Percentiles rank a stretch among this genome's conserved stretches.
Evolutionary conservation across 2,797 vertebrate genomes (phyloP).

Genomic region (Cyclopterus lumpus): DNA sequence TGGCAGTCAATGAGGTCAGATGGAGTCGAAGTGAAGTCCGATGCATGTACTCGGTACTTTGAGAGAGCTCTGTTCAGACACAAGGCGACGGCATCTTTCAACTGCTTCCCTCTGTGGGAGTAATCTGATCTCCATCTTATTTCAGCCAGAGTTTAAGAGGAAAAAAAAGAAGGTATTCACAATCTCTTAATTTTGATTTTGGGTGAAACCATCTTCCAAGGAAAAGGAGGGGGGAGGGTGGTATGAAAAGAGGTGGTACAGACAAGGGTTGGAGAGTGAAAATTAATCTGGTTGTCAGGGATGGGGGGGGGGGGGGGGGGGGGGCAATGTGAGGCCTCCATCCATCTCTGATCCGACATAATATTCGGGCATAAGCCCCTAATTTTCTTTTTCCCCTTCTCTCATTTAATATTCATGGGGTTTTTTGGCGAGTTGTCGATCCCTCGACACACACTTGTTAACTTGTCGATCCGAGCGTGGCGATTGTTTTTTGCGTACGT

Average conservation of each 20-base stretch:
- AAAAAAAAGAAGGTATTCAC: conserved; percentile 22
- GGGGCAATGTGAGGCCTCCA: conserved; percentile 61
- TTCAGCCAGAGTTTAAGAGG: neutral
- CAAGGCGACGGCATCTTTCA: too few species aligned
- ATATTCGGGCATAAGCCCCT: too few species aligned
- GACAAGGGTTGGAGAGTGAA: conserved; percentile 52
- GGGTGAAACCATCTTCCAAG: conserved; percentile 20
- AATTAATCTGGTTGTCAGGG: conserved; percentile 74
- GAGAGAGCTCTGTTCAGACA: neutral
- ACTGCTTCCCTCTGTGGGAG: neutral
- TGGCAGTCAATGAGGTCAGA: neutral
- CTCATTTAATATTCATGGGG: conserved; percentile 24
- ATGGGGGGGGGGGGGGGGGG: too few species aligned
- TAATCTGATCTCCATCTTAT: too few species aligned
- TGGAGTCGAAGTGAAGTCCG: neutral
- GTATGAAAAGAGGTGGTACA: conserved; percentile 48
- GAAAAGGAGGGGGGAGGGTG: conserved; percentile 9
- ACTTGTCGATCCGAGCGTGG: neutral
- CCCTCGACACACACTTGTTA: conserved; percentile 11
- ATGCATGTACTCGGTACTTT: neutral
- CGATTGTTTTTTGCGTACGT: conserved; percentile 3
- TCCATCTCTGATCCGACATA: conserved; percentile 58
- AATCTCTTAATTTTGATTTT: conserved; percentile 46
- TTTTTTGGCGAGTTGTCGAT: conserved; percentile 7
- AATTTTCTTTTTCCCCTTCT: too few species aligned